These are phyloP conservation scores for Nebria salina DNA, from an alignment of 2,888 invertebrate species.

Conservation along the genomic window DNA sequence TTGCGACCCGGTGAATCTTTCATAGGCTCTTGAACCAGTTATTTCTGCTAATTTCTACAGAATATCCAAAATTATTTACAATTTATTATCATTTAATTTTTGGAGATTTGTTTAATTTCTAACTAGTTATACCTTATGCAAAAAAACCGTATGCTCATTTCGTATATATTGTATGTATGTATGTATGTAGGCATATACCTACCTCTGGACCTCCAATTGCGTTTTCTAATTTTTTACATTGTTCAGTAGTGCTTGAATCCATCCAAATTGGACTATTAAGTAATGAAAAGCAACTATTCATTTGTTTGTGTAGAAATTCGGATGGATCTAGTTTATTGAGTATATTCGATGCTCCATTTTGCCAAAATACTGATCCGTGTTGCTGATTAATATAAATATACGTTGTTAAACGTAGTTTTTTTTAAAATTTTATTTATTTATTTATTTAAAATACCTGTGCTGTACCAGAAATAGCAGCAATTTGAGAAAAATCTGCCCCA, in stretches of 20 bases:
- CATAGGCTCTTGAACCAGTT: slow-evolving; percentile 88
- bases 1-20: slow-evolving; percentile 93
- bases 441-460: slow-evolving; percentile 76
- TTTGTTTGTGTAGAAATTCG: slow-evolving; percentile 84
- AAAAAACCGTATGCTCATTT: no score
- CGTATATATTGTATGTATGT: no score
- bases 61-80: slow-evolving; percentile 32
- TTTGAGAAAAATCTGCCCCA: slow-evolving; percentile 83
- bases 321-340: slow-evolving; percentile 75
- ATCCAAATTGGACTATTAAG: slow-evolving; percentile 94
- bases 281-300: slow-evolving; percentile 80
- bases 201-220: slow-evolving; percentile 77
- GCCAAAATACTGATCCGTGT: slow-evolving; percentile 98
- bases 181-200: slow-evolving; percentile 45
- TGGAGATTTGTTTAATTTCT: no score
- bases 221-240: slow-evolving; percentile 83
- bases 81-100: no score
- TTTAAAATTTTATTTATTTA: slow-evolving; percentile 27
- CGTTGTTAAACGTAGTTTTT: slow-evolving; percentile 25
- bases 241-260: slow-evolving; percentile 85
- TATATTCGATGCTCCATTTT: slow-evolving; percentile 73
- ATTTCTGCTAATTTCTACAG: slow-evolving; percentile 77
- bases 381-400: slow-evolving; percentile 69
- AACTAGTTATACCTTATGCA: no score
- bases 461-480: slow-evolving; percentile 89